phyloP scores from a whole-genome alignment of 2,113 vertebrate genomes.

The Erinaceus europaeus region DNA sequence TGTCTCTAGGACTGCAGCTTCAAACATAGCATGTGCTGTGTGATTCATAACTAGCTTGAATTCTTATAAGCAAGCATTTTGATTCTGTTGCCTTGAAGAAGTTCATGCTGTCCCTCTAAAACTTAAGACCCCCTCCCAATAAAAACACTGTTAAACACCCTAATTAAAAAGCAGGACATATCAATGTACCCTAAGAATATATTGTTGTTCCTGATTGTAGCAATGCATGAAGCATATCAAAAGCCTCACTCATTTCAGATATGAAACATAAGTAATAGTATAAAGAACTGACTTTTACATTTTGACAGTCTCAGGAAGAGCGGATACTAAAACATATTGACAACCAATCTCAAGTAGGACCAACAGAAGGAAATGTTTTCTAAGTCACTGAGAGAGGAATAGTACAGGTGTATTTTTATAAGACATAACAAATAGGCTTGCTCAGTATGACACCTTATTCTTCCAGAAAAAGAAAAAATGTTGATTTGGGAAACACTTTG shows the following conservation, averaged over 20 bases:
- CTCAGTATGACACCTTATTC: constrained; percentile 7
- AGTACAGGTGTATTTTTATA: neutral
- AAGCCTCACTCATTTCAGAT: neutral
- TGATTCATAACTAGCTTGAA: neutral
- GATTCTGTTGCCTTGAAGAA: constrained; percentile 3
- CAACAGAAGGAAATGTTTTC: neutral
- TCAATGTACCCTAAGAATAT: neutral
- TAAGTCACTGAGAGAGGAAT: neutral
- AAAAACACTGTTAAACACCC: too few species aligned
- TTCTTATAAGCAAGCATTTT: neutral
- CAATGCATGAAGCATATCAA: neutral
- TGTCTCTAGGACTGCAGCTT: neutral
- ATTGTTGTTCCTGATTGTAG: neutral
- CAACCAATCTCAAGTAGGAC: neutral
- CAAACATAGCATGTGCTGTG: neutral
- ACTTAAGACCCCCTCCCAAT: neutral
- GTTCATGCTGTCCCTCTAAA: constrained; percentile 9
- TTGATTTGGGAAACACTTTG: constrained; percentile 24
- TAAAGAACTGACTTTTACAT: neutral
- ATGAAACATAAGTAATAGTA: neutral
- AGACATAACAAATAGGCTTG: neutral
- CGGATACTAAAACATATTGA: neutral
- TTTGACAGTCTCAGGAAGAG: neutral
- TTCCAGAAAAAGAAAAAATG: constrained; percentile 42
- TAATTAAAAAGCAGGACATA: neutral